These are phyloP conservation scores for Eupithecia subumbrata DNA, from an alignment of 2,888 invertebrate genomes.

Conservation along the genomic window DNA sequence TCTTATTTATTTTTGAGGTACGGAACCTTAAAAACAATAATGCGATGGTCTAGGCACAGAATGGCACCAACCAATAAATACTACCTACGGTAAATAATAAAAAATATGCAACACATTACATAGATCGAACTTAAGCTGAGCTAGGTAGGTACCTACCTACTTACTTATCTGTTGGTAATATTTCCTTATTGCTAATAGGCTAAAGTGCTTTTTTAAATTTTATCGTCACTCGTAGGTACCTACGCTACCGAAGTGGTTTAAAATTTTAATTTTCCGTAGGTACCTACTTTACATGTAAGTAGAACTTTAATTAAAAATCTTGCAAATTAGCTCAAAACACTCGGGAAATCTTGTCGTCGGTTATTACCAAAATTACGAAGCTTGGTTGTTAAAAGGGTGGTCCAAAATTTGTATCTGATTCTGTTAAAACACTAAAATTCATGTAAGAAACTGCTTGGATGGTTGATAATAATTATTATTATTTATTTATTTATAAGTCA, in stretches of 20 bases:
- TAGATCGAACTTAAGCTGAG: too few species aligned
- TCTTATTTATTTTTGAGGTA: too few species aligned
- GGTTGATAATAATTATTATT: too few species aligned
- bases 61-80: too few species aligned
- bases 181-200: not conserved
- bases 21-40: too few species aligned
- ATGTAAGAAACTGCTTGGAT: not conserved
- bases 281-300: not conserved
- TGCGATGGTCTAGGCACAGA: too few species aligned
- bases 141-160: too few species aligned
- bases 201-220: not conserved
- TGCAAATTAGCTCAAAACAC: constrained; percentile 12
- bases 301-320: not conserved
- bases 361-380: constrained; percentile 21
- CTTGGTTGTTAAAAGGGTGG: constrained; percentile 10
- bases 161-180: too few species aligned
- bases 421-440: not conserved
- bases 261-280: not conserved
- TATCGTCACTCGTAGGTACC: not conserved
- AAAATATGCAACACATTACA: too few species aligned
- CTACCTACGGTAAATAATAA: too few species aligned
- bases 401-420: not conserved
- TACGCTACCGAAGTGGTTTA: not conserved
- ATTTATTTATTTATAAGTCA: too few species aligned
- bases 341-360: constrained; percentile 26